A percentile compares a stretch with the other conserved stretches of the same genome.
These are phyloP conservation scores for Lepus europaeus DNA, from an alignment of 2,113 vertebrate genomes.

Conservation along the genomic window DNA sequence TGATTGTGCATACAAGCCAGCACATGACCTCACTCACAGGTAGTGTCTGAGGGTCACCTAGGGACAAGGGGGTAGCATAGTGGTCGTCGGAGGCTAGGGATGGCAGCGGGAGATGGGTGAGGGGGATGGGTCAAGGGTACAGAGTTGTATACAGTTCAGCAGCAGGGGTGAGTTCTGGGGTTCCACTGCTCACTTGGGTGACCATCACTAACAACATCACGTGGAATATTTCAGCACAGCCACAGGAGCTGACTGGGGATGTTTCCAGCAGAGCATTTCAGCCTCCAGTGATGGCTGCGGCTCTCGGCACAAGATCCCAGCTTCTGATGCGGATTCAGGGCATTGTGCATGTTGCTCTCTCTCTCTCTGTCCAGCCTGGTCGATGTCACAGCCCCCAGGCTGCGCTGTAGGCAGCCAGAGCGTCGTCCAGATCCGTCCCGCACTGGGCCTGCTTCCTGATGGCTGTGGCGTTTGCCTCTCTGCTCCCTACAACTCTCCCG, in stretches of 20 bases:
- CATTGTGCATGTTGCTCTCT: rapidly evolving
- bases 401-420: background rate
- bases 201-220: too few relatives aligned
- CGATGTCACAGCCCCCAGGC: too few relatives aligned
- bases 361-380: background rate
- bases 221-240: background rate
- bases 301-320: too few relatives aligned
- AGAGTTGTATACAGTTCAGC: background rate
- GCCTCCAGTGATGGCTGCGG: background rate
- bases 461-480: too few relatives aligned
- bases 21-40: background rate
- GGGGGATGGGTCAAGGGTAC: background rate
- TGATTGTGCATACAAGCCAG: background rate
- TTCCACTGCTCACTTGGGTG: too few relatives aligned
- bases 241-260: background rate
- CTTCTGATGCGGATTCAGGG: background rate
- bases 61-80: background rate
- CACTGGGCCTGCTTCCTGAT: background rate
- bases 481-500: background rate
- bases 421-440: too few relatives aligned
- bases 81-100: background rate
- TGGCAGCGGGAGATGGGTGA: too few relatives aligned
- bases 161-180: background rate
- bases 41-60: background rate
- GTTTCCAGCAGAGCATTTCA: background rate